Evolutionary conservation across 2,888 invertebrate genomes (phyloP), one percentile per base, ranked within the genome.

Genomic region (Microdon myrmicae): DNA sequence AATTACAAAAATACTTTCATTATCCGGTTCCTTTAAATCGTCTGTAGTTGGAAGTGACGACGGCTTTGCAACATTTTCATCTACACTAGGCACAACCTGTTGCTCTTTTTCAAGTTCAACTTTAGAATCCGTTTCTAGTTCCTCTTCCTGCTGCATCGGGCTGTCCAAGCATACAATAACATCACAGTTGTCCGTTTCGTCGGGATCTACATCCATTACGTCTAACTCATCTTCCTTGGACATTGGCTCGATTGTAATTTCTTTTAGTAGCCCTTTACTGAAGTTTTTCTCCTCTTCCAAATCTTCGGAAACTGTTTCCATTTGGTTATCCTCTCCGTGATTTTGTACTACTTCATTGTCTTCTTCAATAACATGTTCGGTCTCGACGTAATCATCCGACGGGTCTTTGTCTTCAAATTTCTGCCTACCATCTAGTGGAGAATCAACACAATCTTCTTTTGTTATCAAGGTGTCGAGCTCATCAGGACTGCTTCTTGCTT

Each of bases 391-490:
- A 4, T 39, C 14, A 4, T 26, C 23, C 13, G 28, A 47, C 13
- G 38, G 25, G 8, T 10, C 2, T 29, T 29, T 7, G 3, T n/a
- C 20, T 4, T 43, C 7, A 23, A 20, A 4, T 8, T 49, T 29
- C 19, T 48, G 23, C 6, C n/a, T 14, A 16, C 43, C 37, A 20
- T 48, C 29, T 3, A 31, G 35, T 26, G 13, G 16, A 12, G 37
- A 5, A 3, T 25, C 20, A 3, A 41, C 44, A 3, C 71, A 71
- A 64, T 71, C 72, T 31, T 73, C 71, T 69, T 72, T 72, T 9
- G 72, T 71, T 13, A 72, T 25, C 22, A 72, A 49, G 6, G 68
- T 71, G 45, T 72, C 72, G 10, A 72, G 69, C 67, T 72, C 72
- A 68, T 72, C 72, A 6, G 71, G 72, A 3, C 72, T 67, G 51